Conservation (phyloP, 2,797 vertebrate species). For the Mormyrops boulengeri region DNA sequence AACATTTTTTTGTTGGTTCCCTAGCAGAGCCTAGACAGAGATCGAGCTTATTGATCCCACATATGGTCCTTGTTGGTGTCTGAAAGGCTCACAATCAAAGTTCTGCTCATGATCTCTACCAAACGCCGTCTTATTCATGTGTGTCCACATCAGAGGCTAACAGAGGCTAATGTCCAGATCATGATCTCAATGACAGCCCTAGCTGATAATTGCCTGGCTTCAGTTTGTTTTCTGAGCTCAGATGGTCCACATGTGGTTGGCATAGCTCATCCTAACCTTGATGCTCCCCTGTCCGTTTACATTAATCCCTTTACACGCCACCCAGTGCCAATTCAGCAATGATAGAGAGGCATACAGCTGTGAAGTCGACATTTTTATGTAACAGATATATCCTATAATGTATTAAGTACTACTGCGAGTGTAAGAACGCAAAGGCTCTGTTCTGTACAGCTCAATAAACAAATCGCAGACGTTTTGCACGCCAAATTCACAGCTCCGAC, state of each 20-base stretch:
- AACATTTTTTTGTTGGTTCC: neutral
- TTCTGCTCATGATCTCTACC: conserved; percentile 51
- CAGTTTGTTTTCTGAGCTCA: conserved; percentile 40
- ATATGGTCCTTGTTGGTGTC: conserved; percentile 35
- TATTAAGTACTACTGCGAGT: neutral
- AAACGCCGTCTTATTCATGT: conserved; percentile 26
- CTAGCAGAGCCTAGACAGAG: neutral
- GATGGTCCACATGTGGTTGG: conserved; percentile 36
- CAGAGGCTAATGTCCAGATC: conserved; percentile 14
- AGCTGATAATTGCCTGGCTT: conserved; percentile 34
- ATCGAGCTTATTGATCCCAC: conserved; percentile 46
- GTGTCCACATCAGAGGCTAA: conserved; percentile 18
- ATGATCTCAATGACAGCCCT: conserved; percentile 31
- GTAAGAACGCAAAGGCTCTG: neutral
- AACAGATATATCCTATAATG: neutral
- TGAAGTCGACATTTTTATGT: neutral
- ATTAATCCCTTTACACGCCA: conserved; percentile 41
- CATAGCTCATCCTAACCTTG: conserved; percentile 35
- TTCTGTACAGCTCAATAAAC: too few species aligned
- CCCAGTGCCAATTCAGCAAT: conserved; percentile 6
- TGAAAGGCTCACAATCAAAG: conserved; percentile 49
- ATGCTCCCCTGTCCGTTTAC: conserved; percentile 38
- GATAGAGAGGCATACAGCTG: conserved; percentile 23
- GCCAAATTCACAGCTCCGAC: conserved; percentile 40
- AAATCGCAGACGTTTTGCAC: neutral